Percentiles rank a stretch among this genome's conserved stretches.
phyloP scores from a whole-genome alignment of 2,113 vertebrate genomes.

The Eulacestoma nigropectus region DNA sequence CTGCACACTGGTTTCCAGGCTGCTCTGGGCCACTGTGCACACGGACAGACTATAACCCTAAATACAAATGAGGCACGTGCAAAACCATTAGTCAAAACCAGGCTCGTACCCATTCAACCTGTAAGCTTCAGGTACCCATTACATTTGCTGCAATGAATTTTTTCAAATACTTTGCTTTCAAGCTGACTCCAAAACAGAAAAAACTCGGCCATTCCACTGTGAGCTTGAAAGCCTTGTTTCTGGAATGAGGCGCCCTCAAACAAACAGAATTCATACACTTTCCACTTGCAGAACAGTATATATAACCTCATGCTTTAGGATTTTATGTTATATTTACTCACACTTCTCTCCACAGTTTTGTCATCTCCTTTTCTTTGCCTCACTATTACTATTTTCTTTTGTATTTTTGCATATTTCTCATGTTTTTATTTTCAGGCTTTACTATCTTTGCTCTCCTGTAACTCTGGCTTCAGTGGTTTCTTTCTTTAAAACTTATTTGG shows the following conservation, averaged over 20 bases:
- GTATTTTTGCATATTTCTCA: background rate
- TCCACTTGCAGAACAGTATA: background rate
- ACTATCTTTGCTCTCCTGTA: background rate
- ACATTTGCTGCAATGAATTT: background rate
- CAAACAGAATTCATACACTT: background rate
- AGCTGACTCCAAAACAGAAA: background rate
- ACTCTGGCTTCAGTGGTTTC: background rate
- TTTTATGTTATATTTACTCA: background rate
- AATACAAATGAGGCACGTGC: background rate
- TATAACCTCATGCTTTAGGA: background rate
- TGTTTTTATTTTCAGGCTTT: background rate
- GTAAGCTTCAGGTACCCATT: background rate
- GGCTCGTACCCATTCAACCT: background rate
- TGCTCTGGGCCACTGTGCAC: background rate
- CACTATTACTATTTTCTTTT: background rate
- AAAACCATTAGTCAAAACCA: background rate
- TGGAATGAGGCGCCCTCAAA: background rate
- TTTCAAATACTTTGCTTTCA: background rate
- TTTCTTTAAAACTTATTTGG: background rate
- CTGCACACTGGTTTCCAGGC: background rate
- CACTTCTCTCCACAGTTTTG: background rate
- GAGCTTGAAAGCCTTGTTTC: background rate
- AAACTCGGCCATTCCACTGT: background rate
- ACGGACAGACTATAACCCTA: accelerated
- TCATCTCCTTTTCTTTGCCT: background rate